Conservation (phyloP, 2,797 vertebrate genomes). For the Ambastaia sidthimunki region DNA sequence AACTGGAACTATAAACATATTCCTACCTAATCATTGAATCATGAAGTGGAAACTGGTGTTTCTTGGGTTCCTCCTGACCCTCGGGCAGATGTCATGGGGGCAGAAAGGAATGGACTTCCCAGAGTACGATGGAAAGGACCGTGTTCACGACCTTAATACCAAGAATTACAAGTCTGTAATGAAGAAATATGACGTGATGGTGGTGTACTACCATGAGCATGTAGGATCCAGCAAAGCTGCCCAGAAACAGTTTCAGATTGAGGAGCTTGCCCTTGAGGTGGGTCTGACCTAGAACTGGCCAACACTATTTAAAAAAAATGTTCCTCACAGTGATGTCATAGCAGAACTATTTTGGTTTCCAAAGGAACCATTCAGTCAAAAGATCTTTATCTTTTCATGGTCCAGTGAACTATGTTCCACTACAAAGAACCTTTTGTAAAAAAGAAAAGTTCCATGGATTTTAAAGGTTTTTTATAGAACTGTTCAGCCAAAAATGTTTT, state of each 20-base stretch:
- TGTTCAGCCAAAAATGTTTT: no score
- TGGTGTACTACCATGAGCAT: slow-evolving; percentile 89
- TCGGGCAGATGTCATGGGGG: slow-evolving; percentile 66
- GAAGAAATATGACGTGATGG: slow-evolving; percentile 89
- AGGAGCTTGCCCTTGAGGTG: slow-evolving; percentile 90
- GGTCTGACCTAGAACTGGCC: slow-evolving; percentile 58
- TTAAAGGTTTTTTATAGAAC: no score
- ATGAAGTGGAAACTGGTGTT: slow-evolving; percentile 82
- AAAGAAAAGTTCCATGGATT: no score
- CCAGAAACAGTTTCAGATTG: slow-evolving; percentile 86
- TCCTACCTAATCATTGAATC: slow-evolving; percentile 63
- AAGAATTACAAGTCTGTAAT: slow-evolving; percentile 89
- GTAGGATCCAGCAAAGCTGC: slow-evolving; percentile 83
- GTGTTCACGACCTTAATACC: slow-evolving; percentile 82
- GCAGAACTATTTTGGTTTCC: no score
- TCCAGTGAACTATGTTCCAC: no score
- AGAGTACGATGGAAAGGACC: slow-evolving; percentile 86
- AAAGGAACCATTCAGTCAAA: no score
- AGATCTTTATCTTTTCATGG: no score
- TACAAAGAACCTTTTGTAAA: no score
- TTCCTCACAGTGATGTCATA: no score
- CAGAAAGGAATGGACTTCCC: slow-evolving; percentile 84
- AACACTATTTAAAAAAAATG: neutral
- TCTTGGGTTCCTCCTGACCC: slow-evolving; percentile 76
- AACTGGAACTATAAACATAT: slow-evolving; percentile 56